phyloP scores from a whole-genome alignment of 2,113 vertebrate genomes.

The Pontoporia blainvillei region DNA sequence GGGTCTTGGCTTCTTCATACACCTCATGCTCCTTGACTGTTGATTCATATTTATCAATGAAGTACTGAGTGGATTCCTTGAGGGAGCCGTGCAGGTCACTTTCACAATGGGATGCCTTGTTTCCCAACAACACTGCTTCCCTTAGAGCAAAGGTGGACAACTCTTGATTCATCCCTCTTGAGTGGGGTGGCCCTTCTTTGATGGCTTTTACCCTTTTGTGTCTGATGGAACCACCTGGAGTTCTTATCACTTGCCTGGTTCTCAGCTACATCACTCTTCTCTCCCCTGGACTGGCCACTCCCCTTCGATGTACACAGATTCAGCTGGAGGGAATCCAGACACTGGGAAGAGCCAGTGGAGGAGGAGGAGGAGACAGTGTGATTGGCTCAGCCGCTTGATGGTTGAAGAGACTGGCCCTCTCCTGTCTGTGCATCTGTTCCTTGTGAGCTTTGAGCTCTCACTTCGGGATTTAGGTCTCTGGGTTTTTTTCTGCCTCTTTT shows the following conservation, averaged over 20 bases:
- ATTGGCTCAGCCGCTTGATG: fast-evolving
- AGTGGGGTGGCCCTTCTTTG: background rate
- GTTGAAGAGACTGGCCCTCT: background rate
- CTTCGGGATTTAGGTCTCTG: background rate
- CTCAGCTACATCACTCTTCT: fast-evolving
- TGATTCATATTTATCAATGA: background rate
- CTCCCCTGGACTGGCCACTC: too few species aligned
- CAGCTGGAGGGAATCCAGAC: background rate
- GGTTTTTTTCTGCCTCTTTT: background rate
- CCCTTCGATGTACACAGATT: fast-evolving
- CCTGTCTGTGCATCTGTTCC: background rate
- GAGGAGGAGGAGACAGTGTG: fast-evolving
- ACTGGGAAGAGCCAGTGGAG: fast-evolving
- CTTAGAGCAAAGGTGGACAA: fast-evolving
- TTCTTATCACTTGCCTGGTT: fast-evolving
- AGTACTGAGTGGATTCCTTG: fast-evolving
- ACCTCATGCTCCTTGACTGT: background rate
- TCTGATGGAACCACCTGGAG: fast-evolving
- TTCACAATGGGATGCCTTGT: too few species aligned
- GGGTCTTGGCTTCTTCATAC: background rate
- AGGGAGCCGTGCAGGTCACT: background rate
- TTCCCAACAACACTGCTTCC: too few species aligned
- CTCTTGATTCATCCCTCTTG: background rate
- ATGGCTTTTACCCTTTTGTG: background rate
- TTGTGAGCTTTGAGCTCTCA: background rate